Conservation (phyloP, 1,140 invertebrate genomes). For the Drosophila tropicalis region DNA sequence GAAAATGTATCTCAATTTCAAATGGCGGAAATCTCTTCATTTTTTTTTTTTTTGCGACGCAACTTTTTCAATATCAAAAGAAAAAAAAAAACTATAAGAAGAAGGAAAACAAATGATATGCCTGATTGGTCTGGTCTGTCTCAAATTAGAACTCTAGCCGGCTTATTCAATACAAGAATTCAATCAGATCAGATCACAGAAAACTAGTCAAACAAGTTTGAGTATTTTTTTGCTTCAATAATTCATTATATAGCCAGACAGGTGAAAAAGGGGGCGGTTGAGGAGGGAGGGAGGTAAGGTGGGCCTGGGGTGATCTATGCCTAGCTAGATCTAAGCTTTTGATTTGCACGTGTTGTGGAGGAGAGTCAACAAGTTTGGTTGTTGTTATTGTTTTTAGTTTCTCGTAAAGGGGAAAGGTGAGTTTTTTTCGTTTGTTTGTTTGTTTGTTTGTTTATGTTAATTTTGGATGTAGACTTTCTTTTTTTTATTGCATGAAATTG, state of each 20-base stretch:
- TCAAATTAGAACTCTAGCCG: constrained; percentile 25
- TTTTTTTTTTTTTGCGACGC: constrained; percentile 43
- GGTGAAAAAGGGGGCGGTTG: constrained; percentile 1
- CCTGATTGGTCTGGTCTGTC: constrained; percentile 10
- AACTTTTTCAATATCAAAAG: constrained; percentile 45
- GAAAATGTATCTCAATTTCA: constrained; percentile 47
- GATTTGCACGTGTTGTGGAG: constrained; percentile 36
- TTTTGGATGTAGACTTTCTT: constrained; percentile 23
- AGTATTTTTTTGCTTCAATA: constrained; percentile 19
- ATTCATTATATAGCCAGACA: constrained; percentile 10
- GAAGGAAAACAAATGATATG: constrained; percentile 12
- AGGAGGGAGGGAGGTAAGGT: neutral
- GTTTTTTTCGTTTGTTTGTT: neutral
- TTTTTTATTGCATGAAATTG: neutral
- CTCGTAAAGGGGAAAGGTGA: constrained; percentile 30
- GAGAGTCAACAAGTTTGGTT: constrained; percentile 6
- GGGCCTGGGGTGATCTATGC: constrained; percentile 19
- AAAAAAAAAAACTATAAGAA: neutral
- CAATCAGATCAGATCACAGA: constrained; percentile 36
- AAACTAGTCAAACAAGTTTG: constrained; percentile 43
- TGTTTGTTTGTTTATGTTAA: constrained; percentile 15
- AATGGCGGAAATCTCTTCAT: constrained; percentile 45
- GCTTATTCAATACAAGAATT: constrained; percentile 38
- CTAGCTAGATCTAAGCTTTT: constrained; percentile 25
- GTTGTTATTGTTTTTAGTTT: neutral